phyloP scores from a whole-genome alignment of 2,888 invertebrate genomes.

The Polydrusus tereticollis region DNA sequence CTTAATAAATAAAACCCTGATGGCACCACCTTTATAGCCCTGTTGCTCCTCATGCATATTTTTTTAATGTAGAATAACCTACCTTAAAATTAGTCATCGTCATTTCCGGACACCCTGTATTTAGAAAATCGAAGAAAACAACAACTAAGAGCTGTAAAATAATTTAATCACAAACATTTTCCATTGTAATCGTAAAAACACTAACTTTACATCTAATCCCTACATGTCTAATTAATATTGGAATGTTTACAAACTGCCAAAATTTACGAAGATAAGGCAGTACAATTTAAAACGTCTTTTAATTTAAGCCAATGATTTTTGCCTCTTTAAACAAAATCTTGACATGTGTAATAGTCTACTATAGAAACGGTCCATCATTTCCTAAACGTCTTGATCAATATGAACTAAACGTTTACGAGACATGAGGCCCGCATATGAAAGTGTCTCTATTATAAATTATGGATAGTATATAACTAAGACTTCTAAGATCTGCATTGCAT shows the following conservation, averaged over 20 bases:
- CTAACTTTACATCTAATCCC: slow-evolving; percentile 22
- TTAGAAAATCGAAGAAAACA: too few species aligned
- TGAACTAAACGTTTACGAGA: too few species aligned
- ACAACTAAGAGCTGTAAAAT: slow-evolving; percentile 22
- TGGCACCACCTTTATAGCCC: too few species aligned
- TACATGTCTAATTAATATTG: slow-evolving; percentile 4
- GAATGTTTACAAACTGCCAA: slow-evolving; percentile 1
- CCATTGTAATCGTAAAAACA: slow-evolving; percentile 26
- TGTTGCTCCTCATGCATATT: too few species aligned
- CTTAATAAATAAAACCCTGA: too few species aligned
- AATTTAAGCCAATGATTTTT: background rate
- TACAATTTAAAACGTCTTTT: background rate
- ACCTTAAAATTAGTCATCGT: too few species aligned
- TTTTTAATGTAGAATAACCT: too few species aligned
- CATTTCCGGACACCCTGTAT: too few species aligned
- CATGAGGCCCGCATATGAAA: background rate
- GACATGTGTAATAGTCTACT: too few species aligned
- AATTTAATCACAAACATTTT: slow-evolving; percentile 45
- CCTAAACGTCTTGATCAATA: too few species aligned
- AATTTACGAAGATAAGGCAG: slow-evolving; percentile 2
- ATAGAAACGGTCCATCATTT: too few species aligned
- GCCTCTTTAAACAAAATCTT: too few species aligned
- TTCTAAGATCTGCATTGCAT: background rate
- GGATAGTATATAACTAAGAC: background rate
- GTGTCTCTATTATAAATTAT: background rate